A percentile compares a stretch with the other conserved stretches of the same genome.
phyloP scores from a whole-genome alignment of 2,888 invertebrate genomes.

The Himalopsyche anomala region DNA sequence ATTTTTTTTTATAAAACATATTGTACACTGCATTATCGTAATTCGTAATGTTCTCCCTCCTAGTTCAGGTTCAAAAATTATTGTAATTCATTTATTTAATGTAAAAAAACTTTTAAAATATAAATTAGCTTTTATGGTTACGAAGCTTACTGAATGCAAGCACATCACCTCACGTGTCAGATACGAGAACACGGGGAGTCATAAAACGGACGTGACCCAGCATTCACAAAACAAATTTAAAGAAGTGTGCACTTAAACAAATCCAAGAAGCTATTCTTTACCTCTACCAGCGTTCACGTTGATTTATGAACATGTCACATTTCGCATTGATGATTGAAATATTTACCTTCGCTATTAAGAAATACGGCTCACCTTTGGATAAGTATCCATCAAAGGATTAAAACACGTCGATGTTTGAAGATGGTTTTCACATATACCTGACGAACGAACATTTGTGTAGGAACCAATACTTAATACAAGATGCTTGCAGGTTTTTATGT shows the following conservation, averaged over 20 bases:
- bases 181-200: slow-evolving; percentile 37
- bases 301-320: slow-evolving; percentile 36
- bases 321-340: background rate
- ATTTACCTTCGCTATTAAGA: slow-evolving; percentile 9
- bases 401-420: background rate
- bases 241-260: background rate
- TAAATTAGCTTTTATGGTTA: background rate
- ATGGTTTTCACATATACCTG: slow-evolving; percentile 1
- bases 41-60: no score
- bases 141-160: background rate
- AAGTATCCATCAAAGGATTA: background rate
- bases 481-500: background rate
- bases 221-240: slow-evolving; percentile 50
- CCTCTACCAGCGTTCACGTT: background rate
- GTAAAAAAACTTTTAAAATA: no score
- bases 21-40: no score
- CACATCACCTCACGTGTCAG: no score
- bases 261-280: background rate
- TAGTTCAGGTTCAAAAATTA: no score
- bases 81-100: no score
- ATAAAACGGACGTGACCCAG: slow-evolving; percentile 65
- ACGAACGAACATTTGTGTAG: background rate
- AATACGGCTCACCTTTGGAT: background rate
- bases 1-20: no score
- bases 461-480: background rate